phyloP scores from a whole-genome alignment of 1,140 invertebrate genomes.

The Danaus melanippus region DNA sequence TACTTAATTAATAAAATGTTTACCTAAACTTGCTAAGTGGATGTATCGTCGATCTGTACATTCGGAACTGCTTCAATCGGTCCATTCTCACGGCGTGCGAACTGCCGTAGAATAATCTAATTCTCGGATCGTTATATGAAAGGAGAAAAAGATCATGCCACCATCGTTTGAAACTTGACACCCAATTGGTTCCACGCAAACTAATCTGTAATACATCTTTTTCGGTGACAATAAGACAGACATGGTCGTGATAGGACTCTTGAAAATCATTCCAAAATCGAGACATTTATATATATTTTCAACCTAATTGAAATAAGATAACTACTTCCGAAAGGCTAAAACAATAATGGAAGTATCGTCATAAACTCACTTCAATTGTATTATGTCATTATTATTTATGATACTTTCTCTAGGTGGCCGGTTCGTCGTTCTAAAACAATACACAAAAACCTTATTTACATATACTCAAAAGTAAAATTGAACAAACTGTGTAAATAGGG shows the following conservation, averaged over 20 bases:
- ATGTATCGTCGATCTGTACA: too few species aligned
- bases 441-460: too few species aligned
- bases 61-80: too few species aligned
- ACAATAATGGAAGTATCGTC: too few species aligned
- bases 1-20: too few species aligned
- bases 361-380: too few species aligned
- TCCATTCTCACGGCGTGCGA: constrained; percentile 6
- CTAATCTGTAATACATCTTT: constrained; percentile 34
- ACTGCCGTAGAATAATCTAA: constrained; percentile 28
- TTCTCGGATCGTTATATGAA: constrained; percentile 19
- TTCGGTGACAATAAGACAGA: constrained; percentile 23
- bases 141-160: constrained; percentile 33
- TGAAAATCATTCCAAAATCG: constrained; percentile 13
- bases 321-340: not conserved
- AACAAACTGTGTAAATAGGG: too few species aligned
- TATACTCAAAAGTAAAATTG: too few species aligned
- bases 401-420: too few species aligned
- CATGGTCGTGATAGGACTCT: constrained; percentile 28
- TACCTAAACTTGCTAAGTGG: too few species aligned
- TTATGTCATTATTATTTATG: too few species aligned
- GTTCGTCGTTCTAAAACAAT: too few species aligned
- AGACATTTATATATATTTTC: constrained; percentile 10
- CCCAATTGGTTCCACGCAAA: constrained; percentile 18
- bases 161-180: constrained; percentile 17
- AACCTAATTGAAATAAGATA: constrained; percentile 4